Percentiles rank a stretch among this genome's conserved stretches.
phyloP scores from a whole-genome alignment of 2,888 invertebrate species.

The Netelia virgata region DNA sequence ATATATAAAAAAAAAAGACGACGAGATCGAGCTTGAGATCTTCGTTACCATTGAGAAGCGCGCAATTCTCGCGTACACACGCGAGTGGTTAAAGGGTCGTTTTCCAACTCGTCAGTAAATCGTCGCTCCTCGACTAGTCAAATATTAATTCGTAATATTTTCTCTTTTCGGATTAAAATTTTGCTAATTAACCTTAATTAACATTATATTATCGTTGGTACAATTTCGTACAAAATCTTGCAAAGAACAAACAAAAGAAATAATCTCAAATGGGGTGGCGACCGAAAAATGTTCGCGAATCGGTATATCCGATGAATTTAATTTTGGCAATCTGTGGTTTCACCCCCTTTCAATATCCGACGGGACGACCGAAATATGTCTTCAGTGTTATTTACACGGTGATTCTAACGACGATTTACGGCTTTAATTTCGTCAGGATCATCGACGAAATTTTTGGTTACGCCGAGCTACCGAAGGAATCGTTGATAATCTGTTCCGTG shows the following conservation, averaged over 20 bases:
- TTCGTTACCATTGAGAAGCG: too few species aligned
- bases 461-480: neutral
- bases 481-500: slow-evolving; percentile 3
- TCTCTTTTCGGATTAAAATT: neutral
- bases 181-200: neutral
- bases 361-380: neutral
- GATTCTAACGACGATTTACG: neutral
- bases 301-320: neutral
- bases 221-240: too few species aligned
- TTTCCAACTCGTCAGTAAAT: too few species aligned
- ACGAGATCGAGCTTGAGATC: too few species aligned
- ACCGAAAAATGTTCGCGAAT: neutral
- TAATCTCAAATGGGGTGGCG: neutral
- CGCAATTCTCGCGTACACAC: too few species aligned
- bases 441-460: neutral
- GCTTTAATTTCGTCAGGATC: neutral
- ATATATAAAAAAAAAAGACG: too few species aligned
- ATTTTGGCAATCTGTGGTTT: neutral
- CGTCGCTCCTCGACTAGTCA: too few species aligned
- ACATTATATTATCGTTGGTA: neutral
- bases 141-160: too few species aligned
- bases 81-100: too few species aligned
- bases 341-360: neutral
- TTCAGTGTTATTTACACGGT: slow-evolving; percentile 5
- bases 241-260: neutral